phyloP scores from a whole-genome alignment of 2,888 invertebrate genomes.

The Ichneumoninae sp. region DNA sequence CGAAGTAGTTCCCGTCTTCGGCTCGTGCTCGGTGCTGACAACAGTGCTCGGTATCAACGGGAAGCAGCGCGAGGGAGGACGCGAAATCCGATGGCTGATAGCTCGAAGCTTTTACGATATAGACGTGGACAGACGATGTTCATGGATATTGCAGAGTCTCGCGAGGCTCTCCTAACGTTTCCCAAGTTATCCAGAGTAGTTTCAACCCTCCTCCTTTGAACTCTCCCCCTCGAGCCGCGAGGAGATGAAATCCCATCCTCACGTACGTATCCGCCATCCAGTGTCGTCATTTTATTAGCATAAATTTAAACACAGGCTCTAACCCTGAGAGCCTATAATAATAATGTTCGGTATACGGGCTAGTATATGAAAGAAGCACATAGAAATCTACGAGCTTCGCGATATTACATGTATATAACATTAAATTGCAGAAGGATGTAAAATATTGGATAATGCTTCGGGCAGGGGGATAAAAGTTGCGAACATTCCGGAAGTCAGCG shows the following conservation, averaged over 20 bases:
- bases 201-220: constrained; percentile 15
- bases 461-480: background rate
- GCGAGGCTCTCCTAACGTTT: constrained; percentile 5
- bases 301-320: constrained; percentile 20
- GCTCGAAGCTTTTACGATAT: constrained; percentile 65
- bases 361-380: too few relatives aligned
- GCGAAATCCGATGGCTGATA: constrained; percentile 66
- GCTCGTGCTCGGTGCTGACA: constrained; percentile 29
- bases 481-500: background rate
- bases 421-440: background rate
- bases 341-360: constrained; percentile 1
- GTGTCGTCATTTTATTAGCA: constrained; percentile 14
- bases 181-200: constrained; percentile 37
- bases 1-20: background rate
- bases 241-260: constrained; percentile 50
- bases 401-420: background rate
- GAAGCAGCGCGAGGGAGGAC: constrained; percentile 17
- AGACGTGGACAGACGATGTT: constrained; percentile 29
- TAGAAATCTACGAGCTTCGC: background rate
- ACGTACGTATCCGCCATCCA: background rate
- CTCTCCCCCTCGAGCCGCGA: constrained; percentile 12
- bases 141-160: constrained; percentile 48
- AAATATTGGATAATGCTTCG: constrained; percentile 13
- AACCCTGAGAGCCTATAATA: background rate
- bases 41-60: constrained; percentile 60